These are phyloP conservation scores for Heliothis peltigera DNA, from an alignment of 2,888 invertebrate genomes.

Conservation along the genomic window DNA sequence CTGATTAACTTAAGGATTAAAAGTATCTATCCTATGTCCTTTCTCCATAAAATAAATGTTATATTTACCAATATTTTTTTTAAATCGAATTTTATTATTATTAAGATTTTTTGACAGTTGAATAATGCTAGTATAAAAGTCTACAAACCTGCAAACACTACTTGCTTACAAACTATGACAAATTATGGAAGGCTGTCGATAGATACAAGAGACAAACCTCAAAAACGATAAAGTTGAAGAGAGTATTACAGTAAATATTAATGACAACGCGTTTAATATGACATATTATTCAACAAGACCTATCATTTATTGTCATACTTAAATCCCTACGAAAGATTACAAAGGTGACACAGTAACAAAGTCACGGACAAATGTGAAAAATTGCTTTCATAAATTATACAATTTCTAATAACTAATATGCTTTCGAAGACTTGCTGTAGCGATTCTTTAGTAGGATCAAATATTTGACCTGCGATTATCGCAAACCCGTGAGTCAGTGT, in stretches of 20 bases:
- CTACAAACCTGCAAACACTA: too few relatives aligned
- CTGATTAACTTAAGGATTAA: too few relatives aligned
- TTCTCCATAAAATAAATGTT: too few relatives aligned
- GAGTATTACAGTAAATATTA: conserved; percentile 23
- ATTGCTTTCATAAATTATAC: conserved; percentile 48
- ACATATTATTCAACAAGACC: conserved; percentile 51
- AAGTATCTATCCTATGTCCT: too few relatives aligned
- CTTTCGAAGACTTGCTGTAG: conserved; percentile 51
- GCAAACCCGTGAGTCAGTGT: conserved; percentile 59
- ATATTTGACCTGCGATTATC: conserved; percentile 59
- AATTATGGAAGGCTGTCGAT: too few relatives aligned
- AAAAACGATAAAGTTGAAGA: conserved; percentile 6
- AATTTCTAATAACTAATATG: conserved; percentile 58
- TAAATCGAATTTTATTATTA: too few relatives aligned
- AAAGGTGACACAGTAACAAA: conserved; percentile 53
- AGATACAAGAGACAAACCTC: background rate
- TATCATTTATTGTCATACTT: conserved; percentile 51
- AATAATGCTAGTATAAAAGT: too few relatives aligned
- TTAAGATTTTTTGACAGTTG: too few relatives aligned
- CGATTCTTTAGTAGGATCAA: conserved; percentile 58
- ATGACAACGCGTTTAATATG: conserved; percentile 46
- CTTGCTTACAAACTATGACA: too few relatives aligned
- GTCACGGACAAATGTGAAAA: conserved; percentile 45
- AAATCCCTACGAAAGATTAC: conserved; percentile 48
- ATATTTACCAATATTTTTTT: too few relatives aligned